A percentile compares a stretch with the other conserved stretches of the same genome.
These are phyloP conservation scores for Sinohyriopsis cumingii DNA, from an alignment of 2,888 invertebrate species.

Conservation along the genomic window DNA sequence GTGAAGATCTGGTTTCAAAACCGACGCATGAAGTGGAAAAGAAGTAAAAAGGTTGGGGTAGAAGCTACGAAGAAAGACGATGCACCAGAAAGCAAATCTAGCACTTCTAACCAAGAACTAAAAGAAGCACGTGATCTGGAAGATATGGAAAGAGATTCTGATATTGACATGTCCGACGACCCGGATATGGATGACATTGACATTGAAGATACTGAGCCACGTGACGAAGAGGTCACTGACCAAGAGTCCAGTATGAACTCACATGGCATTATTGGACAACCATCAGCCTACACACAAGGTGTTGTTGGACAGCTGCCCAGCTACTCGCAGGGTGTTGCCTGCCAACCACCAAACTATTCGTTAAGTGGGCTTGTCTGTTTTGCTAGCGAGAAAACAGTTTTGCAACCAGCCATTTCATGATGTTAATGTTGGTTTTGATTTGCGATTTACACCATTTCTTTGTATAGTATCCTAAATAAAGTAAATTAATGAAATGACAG, in stretches of 20 bases:
- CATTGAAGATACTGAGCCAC: conserved; percentile 19
- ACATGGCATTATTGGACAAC: no score
- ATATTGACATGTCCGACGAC: conserved; percentile 38
- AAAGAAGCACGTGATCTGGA: conserved; percentile 36
- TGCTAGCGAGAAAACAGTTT: no score
- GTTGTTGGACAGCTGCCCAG: no score
- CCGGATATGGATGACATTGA: conserved; percentile 27
- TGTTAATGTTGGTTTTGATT: no score
- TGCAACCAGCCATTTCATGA: no score
- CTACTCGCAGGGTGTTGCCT: no score
- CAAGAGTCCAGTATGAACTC: conserved; percentile 13
- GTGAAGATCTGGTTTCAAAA: conserved; percentile 99
- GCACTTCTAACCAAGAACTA: conserved; percentile 16
- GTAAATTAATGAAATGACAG: no score
- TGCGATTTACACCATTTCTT: no score
- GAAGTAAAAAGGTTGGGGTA: conserved; percentile 94
- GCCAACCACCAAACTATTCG: no score
- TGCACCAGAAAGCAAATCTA: conserved; percentile 16
- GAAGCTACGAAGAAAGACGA: conserved; percentile 31
- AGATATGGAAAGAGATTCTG: conserved; percentile 35
- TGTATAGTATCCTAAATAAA: no score
- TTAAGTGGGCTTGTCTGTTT: no score
- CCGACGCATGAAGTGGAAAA: conserved; percentile 98
- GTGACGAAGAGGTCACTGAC: conserved; percentile 25
- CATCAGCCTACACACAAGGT: no score